phyloP scores from a whole-genome alignment of 2,888 invertebrate genomes.

The Brachylomia viminalis region DNA sequence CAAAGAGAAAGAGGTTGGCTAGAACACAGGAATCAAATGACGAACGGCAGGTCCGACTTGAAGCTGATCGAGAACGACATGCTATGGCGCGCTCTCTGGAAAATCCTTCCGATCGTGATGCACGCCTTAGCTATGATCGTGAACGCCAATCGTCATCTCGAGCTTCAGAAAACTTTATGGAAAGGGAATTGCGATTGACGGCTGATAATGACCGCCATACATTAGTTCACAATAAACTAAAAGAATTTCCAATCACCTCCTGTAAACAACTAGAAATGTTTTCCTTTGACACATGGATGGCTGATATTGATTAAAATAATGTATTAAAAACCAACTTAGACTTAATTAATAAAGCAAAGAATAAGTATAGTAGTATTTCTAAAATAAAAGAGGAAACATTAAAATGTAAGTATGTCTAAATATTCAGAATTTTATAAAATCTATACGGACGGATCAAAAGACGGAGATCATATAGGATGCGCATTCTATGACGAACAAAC shows the following conservation, averaged over 20 bases:
- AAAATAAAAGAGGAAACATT: not conserved
- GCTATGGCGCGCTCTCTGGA: too few relatives aligned
- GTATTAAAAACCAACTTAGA: not conserved
- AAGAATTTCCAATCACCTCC: not conserved
- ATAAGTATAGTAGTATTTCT: not conserved
- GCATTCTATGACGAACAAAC: conserved; percentile 15
- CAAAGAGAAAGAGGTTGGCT: too few relatives aligned
- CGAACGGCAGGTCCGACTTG: too few relatives aligned
- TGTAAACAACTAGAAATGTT: conserved; percentile 18
- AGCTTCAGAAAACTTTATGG: too few relatives aligned
- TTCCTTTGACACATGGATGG: conserved; percentile 11
- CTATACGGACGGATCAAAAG: conserved; percentile 2
- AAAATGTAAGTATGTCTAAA: conserved; percentile 3
- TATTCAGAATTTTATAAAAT: not conserved
- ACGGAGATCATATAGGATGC: not conserved
- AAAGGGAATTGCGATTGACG: too few relatives aligned
- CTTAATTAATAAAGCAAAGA: not conserved
- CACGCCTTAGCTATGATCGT: too few relatives aligned
- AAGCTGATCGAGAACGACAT: too few relatives aligned
- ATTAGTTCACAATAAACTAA: conserved; percentile 6
- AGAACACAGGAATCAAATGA: too few relatives aligned
- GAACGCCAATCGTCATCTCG: too few relatives aligned
- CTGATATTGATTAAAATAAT: not conserved
- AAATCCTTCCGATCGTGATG: too few relatives aligned
- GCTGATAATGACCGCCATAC: too few relatives aligned